Conservation (phyloP, 2,797 vertebrate genomes). For the Danio albolineatus region DNA sequence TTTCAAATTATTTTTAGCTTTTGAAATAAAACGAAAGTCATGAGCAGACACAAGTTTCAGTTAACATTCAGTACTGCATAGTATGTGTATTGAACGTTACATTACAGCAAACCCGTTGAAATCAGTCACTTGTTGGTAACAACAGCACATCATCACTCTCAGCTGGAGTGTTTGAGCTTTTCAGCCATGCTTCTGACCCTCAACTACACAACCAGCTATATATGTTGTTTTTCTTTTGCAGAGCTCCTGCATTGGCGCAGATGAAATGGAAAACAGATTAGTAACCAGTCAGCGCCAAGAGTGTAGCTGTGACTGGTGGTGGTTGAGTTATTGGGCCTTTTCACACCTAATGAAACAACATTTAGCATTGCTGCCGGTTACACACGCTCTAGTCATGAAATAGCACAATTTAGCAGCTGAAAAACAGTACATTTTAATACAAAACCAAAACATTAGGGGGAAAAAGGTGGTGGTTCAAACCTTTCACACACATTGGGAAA, state of each 20-base stretch:
- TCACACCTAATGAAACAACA: slow-evolving; percentile 85
- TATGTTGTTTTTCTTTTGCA: slow-evolving; percentile 76
- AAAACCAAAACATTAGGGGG: slow-evolving; percentile 75
- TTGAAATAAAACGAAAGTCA: not conserved
- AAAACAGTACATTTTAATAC: slow-evolving; percentile 80
- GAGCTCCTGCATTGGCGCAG: slow-evolving; percentile 75
- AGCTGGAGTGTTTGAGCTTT: slow-evolving; percentile 9
- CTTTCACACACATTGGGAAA: no score
- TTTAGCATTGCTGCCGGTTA: slow-evolving; percentile 82
- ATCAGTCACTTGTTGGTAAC: not conserved
- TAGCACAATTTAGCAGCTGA: slow-evolving; percentile 73
- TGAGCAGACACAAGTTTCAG: not conserved
- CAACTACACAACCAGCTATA: slow-evolving; percentile 75
- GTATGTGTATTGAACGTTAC: not conserved
- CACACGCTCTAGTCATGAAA: slow-evolving; percentile 78
- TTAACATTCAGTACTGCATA: not conserved
- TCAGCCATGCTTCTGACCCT: slow-evolving; percentile 58
- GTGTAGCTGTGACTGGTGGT: slow-evolving; percentile 81
- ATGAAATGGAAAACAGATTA: slow-evolving; percentile 84
- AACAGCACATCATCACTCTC: not conserved
- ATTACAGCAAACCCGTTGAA: not conserved
- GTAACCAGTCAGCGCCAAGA: slow-evolving; percentile 77
- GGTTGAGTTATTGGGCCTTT: slow-evolving; percentile 84
- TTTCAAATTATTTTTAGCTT: not conserved
- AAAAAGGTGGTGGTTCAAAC: slow-evolving; percentile 47